These are phyloP conservation scores for Coreoperca whiteheadi DNA, from an alignment of 2,113 vertebrate species.

Conservation along the genomic window DNA sequence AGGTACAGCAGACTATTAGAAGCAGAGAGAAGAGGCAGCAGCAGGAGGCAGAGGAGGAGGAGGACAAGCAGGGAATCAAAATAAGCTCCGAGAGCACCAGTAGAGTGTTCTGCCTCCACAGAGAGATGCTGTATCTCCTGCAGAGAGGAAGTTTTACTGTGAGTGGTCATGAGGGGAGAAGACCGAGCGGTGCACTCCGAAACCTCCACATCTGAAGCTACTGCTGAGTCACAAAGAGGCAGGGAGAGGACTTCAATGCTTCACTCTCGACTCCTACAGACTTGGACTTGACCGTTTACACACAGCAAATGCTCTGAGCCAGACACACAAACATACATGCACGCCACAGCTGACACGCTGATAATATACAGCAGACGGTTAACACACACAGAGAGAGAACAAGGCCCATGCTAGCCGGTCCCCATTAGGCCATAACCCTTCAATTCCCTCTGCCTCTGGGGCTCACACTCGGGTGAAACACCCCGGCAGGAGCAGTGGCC, in stretches of 20 bases:
- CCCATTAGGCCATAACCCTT: conserved; percentile 37
- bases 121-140: conserved; percentile 51
- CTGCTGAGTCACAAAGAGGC: conserved; percentile 57
- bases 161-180: conserved; percentile 43
- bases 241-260: conserved; percentile 48
- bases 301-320: conserved; percentile 53
- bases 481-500: conserved; percentile 44
- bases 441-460: conserved; percentile 44
- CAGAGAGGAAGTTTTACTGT: conserved; percentile 47
- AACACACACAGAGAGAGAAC: conserved; percentile 28
- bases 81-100: conserved; percentile 39
- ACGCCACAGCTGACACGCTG: conserved; percentile 36
- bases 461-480: conserved; percentile 37
- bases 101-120: conserved; percentile 50
- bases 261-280: conserved; percentile 50
- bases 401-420: conserved; percentile 18
- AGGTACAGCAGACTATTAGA: conserved; percentile 27
- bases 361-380: conserved; percentile 44
- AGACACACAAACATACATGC: conserved; percentile 43
- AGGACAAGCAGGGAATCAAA: conserved; percentile 54
- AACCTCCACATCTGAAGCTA: conserved; percentile 51
- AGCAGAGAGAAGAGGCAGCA: conserved; percentile 35
- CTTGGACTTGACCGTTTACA: conserved; percentile 35
- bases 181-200: not conserved
- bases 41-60: conserved; percentile 49